Evolutionary conservation across 2,888 invertebrate species (phyloP).

Genomic region (Leptura quadrifasciata): DNA sequence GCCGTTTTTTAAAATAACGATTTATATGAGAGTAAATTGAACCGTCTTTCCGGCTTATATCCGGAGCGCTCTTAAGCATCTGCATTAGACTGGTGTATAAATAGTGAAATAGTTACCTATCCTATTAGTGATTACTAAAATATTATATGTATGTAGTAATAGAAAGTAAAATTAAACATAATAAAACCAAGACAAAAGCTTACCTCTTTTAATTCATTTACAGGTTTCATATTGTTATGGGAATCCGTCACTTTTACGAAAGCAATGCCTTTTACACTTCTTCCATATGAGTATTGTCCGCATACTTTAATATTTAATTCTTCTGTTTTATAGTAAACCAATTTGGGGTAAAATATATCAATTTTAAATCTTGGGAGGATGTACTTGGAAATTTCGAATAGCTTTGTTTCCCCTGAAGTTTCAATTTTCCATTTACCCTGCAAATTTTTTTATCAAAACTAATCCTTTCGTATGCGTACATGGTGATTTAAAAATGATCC

Average conservation of each 20-base stretch:
- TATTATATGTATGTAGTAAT: too few species aligned
- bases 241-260: conserved; percentile 71
- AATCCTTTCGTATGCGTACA: too few species aligned
- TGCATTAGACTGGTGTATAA: too few species aligned
- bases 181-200: conserved; percentile 20
- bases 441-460: background rate
- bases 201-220: conserved; percentile 65
- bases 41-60: too few species aligned
- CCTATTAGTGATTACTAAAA: too few species aligned
- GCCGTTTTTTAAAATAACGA: too few species aligned
- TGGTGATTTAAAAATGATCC: too few species aligned
- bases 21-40: too few species aligned
- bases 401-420: conserved; percentile 70
- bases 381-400: conserved; percentile 76
- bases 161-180: too few species aligned
- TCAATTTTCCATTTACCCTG: conserved; percentile 77
- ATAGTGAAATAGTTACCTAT: too few species aligned
- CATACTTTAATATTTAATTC: conserved; percentile 75
- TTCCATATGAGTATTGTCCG: conserved; percentile 79
- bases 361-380: conserved; percentile 79
- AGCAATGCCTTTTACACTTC: conserved; percentile 77
- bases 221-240: conserved; percentile 57
- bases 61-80: too few species aligned
- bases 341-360: conserved; percentile 75
- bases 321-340: conserved; percentile 73